These are phyloP conservation scores for Naja naja DNA, from an alignment of 2,113 vertebrate genomes.

Conservation along the genomic window DNA sequence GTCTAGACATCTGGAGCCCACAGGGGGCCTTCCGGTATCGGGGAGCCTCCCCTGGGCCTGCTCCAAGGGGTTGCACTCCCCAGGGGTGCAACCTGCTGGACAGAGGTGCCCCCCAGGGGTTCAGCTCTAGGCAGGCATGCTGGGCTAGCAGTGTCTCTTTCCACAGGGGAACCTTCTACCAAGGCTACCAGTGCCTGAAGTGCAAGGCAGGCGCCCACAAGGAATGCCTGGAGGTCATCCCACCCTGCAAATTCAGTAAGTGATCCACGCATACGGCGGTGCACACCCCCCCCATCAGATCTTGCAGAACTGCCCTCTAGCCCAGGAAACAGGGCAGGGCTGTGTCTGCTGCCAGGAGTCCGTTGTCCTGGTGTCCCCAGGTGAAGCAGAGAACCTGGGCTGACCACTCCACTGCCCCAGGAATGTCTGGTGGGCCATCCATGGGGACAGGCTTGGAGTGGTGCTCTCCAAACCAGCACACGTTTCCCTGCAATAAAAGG, in stretches of 20 bases:
- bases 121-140: neutral
- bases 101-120: neutral
- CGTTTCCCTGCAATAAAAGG: neutral
- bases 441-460: neutral
- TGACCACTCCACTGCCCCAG: neutral
- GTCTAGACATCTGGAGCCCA: neutral
- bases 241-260: slow-evolving; percentile 95
- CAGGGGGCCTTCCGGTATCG: neutral
- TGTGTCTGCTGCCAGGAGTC: neutral
- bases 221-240: slow-evolving; percentile 93
- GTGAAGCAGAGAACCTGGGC: neutral
- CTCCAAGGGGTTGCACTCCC: too few species aligned
- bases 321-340: neutral
- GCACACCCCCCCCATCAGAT: too few species aligned
- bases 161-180: slow-evolving; percentile 93
- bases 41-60: neutral
- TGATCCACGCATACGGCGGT: slow-evolving; percentile 13
- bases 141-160: neutral
- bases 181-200: slow-evolving; percentile 91
- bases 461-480: neutral
- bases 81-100: neutral
- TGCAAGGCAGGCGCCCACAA: slow-evolving; percentile 95
- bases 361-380: neutral
- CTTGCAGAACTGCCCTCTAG: neutral
- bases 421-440: neutral